phyloP scores from a whole-genome alignment of 92 coral and sea anemone species.

The Porites rus region DNA sequence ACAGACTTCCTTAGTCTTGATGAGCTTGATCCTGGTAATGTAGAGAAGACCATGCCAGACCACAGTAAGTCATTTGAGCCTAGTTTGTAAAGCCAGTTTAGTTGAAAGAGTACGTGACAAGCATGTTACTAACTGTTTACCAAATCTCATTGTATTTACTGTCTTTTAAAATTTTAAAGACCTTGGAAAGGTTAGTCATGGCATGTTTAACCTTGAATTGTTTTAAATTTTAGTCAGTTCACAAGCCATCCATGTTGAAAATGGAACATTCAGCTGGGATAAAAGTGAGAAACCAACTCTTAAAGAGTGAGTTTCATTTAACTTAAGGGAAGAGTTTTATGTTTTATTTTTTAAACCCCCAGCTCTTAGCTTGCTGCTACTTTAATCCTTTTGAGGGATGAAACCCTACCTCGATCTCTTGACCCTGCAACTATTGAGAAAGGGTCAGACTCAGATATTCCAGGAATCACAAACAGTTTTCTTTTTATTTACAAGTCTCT shows the following conservation, averaged over 20 bases:
- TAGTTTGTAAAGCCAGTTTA: too few species aligned
- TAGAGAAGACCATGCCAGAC: conserved; percentile 64
- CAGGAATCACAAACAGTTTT: too few species aligned
- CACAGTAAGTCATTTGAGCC: conserved; percentile 61
- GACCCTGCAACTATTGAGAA: too few species aligned
- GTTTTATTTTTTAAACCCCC: too few species aligned
- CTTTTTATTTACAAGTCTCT: too few species aligned
- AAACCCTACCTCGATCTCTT: too few species aligned
- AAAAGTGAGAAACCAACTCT: conserved; percentile 60
- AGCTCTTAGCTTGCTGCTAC: too few species aligned
- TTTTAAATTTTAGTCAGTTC: conserved; percentile 48
- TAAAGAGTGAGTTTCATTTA: conserved; percentile 59
- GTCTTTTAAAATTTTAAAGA: neutral
- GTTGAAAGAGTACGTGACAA: neutral
- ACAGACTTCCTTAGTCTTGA: conserved; percentile 79
- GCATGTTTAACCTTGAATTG: neutral
- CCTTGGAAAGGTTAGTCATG: neutral
- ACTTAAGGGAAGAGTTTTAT: too few species aligned
- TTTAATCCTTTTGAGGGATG: too few species aligned
- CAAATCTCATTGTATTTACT: neutral
- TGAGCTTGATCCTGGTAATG: conserved; percentile 80
- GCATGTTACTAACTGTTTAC: neutral
- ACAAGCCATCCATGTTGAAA: conserved; percentile 77
- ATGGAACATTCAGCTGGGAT: conserved; percentile 91
- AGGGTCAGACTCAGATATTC: too few species aligned